phyloP scores from a whole-genome alignment of 2,888 invertebrate genomes.

The Chromoteleia sp. region DNA sequence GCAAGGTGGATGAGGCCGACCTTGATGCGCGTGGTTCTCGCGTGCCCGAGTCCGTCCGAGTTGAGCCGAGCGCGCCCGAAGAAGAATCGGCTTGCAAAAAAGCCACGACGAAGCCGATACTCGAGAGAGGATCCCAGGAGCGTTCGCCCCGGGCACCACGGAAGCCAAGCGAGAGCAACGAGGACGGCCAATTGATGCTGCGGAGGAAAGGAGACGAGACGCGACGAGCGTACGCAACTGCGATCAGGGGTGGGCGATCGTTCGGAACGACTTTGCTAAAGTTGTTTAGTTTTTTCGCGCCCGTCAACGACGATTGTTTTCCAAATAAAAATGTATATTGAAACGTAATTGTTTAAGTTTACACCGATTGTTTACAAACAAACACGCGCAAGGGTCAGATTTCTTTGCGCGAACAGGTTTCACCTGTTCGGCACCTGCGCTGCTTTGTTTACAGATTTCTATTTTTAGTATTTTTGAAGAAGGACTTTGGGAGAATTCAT shows the following conservation, averaged over 20 bases:
- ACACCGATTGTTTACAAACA: no score
- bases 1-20: constrained; percentile 82
- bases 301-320: neutral
- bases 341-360: neutral
- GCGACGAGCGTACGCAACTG: constrained; percentile 1
- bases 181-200: constrained; percentile 53
- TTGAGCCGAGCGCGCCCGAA: constrained; percentile 72
- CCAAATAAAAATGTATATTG: neutral
- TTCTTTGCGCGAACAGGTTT: no score
- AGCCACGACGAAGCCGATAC: constrained; percentile 55
- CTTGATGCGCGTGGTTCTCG: constrained; percentile 84
- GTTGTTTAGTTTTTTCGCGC: neutral
- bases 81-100: constrained; percentile 51
- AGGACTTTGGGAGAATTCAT: no score
- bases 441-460: no score
- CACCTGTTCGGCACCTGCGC: no score
- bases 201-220: constrained; percentile 1
- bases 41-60: constrained; percentile 79
- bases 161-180: constrained; percentile 60
- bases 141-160: constrained; percentile 61
- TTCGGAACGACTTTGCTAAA: neutral
- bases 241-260: constrained; percentile 39
- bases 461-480: no score
- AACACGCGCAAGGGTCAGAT: no score
- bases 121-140: constrained; percentile 46